Conservation (phyloP, 2,888 invertebrate genomes). For the Gymnoscelis rufifasciata region DNA sequence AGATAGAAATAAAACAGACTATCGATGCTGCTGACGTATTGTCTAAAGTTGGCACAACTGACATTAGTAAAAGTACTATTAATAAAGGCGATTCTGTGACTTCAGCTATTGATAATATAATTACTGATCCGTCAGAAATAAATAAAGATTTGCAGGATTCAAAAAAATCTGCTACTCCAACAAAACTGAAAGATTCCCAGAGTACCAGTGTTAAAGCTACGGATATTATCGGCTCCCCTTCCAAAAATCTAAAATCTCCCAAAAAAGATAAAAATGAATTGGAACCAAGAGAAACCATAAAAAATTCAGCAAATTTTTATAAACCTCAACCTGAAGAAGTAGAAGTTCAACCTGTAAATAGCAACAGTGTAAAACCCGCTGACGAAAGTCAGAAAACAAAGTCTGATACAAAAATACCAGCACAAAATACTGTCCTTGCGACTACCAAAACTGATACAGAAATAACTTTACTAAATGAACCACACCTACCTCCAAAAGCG, state of each 20-base stretch:
- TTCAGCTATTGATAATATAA: neutral
- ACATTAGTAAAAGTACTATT: neutral
- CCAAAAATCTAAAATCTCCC: neutral
- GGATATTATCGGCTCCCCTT: constrained; percentile 6
- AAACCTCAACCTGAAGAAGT: constrained; percentile 36
- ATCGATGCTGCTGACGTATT: neutral
- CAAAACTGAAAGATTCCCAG: neutral
- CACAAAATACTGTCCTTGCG: neutral
- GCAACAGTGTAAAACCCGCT: no score
- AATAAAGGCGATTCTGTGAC: neutral
- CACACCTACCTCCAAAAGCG: constrained; percentile 34
- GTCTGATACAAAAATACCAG: no score
- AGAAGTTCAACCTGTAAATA: no score
- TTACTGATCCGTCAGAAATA: neutral
- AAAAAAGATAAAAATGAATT: neutral
- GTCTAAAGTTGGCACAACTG: neutral
- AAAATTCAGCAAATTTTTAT: constrained; percentile 54
- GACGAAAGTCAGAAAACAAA: no score
- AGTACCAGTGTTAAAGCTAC: neutral
- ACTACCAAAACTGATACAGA: constrained; percentile 29
- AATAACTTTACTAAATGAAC: constrained; percentile 59
- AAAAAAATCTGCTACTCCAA: neutral
- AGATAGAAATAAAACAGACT: no score
- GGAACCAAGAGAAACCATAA: constrained; percentile 4
- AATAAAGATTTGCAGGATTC: neutral